phyloP scores from a whole-genome alignment of 2,113 vertebrate species.

The Stegastes partitus region DNA sequence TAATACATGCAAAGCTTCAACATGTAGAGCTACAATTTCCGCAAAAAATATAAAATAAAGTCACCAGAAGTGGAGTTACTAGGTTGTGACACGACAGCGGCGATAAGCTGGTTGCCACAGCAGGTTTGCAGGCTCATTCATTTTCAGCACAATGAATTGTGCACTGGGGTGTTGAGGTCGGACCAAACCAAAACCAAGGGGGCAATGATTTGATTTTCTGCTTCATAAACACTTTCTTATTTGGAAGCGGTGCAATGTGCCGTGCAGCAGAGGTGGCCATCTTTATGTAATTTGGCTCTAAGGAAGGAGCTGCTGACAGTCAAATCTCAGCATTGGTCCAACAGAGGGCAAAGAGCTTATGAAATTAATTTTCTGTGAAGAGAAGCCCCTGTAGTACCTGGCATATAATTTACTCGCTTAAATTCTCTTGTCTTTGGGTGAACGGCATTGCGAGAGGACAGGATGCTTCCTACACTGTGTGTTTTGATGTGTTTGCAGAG shows the following conservation, averaged over 20 bases:
- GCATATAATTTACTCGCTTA: constrained; percentile 52
- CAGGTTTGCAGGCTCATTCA: constrained; percentile 66
- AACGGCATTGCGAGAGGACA: constrained; percentile 54
- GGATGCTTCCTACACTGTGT: constrained; percentile 22
- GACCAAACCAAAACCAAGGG: constrained; percentile 72
- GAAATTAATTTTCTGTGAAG: constrained; percentile 72
- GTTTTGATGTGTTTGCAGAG: constrained; percentile 83
- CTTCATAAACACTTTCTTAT: constrained; percentile 82
- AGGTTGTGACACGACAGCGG: constrained; percentile 33
- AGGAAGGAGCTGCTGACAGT: constrained; percentile 65
- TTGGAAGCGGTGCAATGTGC: constrained; percentile 72
- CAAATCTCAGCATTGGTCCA: constrained; percentile 56
- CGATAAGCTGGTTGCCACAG: constrained; percentile 55
- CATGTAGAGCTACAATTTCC: background rate
- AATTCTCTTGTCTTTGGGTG: constrained; percentile 56
- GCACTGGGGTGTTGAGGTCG: constrained; percentile 70
- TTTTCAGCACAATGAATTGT: constrained; percentile 75
- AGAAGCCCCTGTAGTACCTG: constrained; percentile 40
- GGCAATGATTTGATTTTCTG: constrained; percentile 82
- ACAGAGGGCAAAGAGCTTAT: constrained; percentile 66
- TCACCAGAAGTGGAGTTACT: constrained; percentile 21
- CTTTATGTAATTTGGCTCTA: constrained; percentile 75
- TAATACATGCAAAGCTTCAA: background rate
- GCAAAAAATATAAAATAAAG: constrained; percentile 25
- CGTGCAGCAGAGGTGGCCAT: constrained; percentile 62